Percentiles rank a stretch among this genome's conserved stretches.
Conservation (phyloP, 2,113 vertebrate species). For the Pampusana beccarii region DNA sequence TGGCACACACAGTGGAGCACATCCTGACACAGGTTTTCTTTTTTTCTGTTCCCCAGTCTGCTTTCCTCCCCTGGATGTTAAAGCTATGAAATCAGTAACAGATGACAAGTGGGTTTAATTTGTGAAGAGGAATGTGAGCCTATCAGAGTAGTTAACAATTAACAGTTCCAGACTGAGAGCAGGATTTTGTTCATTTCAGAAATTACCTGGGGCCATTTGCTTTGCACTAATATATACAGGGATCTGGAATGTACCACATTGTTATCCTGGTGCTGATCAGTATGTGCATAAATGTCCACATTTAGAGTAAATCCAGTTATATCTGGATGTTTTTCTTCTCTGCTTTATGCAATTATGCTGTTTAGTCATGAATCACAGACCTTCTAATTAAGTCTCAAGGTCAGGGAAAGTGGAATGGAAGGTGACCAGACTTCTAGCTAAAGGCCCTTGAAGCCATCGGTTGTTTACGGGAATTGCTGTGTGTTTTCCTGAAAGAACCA, state of each 20-base stretch:
- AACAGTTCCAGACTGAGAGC: not conserved
- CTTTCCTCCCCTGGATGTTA: conserved; percentile 4
- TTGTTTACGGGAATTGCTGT: not conserved
- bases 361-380: not conserved
- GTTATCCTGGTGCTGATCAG: conserved; percentile 11
- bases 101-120: conserved; percentile 45
- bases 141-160: conserved; percentile 49
- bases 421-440: not conserved
- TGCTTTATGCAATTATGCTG: conserved; percentile 2
- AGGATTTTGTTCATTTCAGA: conserved; percentile 4
- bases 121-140: conserved; percentile 26
- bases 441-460: not conserved
- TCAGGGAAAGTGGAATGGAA: not conserved
- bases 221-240: not conserved
- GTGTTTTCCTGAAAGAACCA: not conserved
- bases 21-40: not conserved
- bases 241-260: not conserved
- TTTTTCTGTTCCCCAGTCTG: not conserved
- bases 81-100: conserved; percentile 41
- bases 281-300: not conserved
- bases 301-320: conserved; percentile 18
- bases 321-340: not conserved
- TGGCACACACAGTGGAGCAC: not conserved
- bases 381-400: conserved; percentile 33
- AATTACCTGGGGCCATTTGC: not conserved